Evolutionary conservation across 2,797 vertebrate genomes (phyloP).

Genomic region (Ctenosaura bakeri): DNA sequence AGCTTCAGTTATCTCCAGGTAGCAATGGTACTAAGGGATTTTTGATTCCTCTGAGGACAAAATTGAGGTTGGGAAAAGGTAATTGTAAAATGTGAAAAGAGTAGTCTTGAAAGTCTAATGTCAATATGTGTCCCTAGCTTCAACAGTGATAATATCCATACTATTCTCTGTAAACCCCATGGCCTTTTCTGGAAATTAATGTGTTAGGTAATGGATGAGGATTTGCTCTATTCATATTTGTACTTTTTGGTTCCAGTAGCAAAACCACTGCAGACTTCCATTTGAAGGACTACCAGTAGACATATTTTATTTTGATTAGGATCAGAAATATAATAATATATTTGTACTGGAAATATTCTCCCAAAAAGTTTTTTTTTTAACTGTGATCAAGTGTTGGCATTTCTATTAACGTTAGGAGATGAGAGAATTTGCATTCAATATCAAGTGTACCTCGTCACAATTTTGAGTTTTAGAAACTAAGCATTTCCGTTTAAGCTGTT

Average conservation of each 20-base stretch:
- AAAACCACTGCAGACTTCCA: background rate
- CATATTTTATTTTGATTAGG: background rate
- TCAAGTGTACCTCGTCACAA: background rate
- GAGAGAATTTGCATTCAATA: background rate
- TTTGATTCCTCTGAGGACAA: too few relatives aligned
- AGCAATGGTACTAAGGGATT: too few relatives aligned
- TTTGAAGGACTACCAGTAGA: background rate
- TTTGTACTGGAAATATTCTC: background rate
- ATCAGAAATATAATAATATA: background rate
- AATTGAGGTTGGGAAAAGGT: too few relatives aligned
- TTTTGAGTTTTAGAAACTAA: slow-evolving; percentile 6
- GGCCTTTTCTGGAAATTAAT: too few relatives aligned
- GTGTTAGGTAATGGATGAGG: too few relatives aligned
- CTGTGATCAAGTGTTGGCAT: background rate
- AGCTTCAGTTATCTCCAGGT: too few relatives aligned
- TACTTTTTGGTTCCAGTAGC: background rate
- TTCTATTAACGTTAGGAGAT: background rate
- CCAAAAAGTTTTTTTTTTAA: background rate
- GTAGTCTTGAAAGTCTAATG: too few relatives aligned
- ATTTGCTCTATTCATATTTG: background rate
- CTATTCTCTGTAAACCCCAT: too few relatives aligned
- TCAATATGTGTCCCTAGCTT: too few relatives aligned
- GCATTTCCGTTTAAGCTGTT: background rate
- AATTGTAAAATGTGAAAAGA: too few relatives aligned
- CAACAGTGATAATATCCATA: too few relatives aligned